Evolutionary conservation across 2,113 vertebrate genomes (phyloP), one percentile per base, ranked within the genome.

Genomic region (Gyps fulvus): DNA sequence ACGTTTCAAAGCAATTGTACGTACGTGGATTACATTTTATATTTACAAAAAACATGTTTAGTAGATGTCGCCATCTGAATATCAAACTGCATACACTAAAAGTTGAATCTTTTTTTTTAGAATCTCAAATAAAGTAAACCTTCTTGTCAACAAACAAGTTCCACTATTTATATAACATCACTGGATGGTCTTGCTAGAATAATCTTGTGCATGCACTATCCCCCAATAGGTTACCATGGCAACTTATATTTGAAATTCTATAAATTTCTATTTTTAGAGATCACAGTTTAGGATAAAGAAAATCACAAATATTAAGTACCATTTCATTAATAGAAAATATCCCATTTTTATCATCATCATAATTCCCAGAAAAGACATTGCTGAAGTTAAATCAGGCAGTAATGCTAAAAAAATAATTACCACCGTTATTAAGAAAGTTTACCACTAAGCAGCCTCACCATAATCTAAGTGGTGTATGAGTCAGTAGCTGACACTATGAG

Each of bases 161-260:
- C 82, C 83, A 89, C 83, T 96, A 67, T 96, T 97, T 97, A 97
- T 94, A 76, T 96, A 98, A 96, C 94, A 98, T 96, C 83, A 92
- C 84, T 89, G 89, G 92, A 95, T 97, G 83, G 73, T 93, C 96
- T 95, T 94, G 95, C 94, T 74, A 88, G 71, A 97, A 97, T 93
- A 97, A 94, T 96, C 83, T 90, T 91, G 91, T 90, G 94, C 62
- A 4, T 97, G 97, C 95, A 97, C 95, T 95, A 97, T 96, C 97
- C 97, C 93, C 19, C 82, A 95, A 97, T 87, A 98, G 95, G 97
- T 98, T 98, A 98, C 98, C 96, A 98, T 98, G 95, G 98, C 97
- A 98, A 98, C 97, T 96, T 98, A 93, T 94, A 97, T 97, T 97
- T 97, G 81, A 98, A 97, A 97, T 97, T 98, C 97, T 98, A 97